Conservation (phyloP, 2,888 invertebrate genomes). For the Thereva unica region DNA sequence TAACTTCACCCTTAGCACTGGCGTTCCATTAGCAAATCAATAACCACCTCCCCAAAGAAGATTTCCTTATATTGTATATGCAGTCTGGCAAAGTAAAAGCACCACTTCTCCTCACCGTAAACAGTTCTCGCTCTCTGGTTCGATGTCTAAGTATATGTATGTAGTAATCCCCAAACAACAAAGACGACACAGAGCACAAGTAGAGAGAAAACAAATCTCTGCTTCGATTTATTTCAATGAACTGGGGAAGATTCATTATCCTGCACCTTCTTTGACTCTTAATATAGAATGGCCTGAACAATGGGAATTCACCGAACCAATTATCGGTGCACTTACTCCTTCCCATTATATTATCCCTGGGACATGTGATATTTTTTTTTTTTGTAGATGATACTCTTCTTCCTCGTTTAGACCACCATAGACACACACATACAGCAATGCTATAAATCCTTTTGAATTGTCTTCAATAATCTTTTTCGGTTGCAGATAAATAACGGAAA, state of each 20-base stretch:
- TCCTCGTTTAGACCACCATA: conserved; percentile 13
- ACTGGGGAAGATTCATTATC: conserved; percentile 27
- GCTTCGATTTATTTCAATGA: conserved; percentile 28
- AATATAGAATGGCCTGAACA: conserved; percentile 11
- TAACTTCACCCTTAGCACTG: no score
- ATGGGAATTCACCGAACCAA: conserved; percentile 19
- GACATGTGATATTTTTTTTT: no score
- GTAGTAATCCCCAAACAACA: background rate
- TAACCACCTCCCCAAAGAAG: no score
- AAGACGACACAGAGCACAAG: conserved; percentile 14
- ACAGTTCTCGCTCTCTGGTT: background rate
- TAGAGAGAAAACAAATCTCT: conserved; percentile 27
- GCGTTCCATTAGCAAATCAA: no score
- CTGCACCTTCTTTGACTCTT: conserved; percentile 22
- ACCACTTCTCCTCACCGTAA: background rate
- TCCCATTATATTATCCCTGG: background rate
- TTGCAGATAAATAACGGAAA: conserved; percentile 41
- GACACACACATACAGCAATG: conserved; percentile 17
- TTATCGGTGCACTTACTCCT: conserved; percentile 26
- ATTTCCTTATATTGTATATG: no score
- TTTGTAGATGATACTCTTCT: no score
- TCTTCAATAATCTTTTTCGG: conserved; percentile 42
- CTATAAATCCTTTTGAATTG: conserved; percentile 30
- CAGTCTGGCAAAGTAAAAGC: no score
- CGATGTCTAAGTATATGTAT: conserved; percentile 16